phyloP scores from a whole-genome alignment of 23 tunicate genomes.

The Diplosoma virens region DNA sequence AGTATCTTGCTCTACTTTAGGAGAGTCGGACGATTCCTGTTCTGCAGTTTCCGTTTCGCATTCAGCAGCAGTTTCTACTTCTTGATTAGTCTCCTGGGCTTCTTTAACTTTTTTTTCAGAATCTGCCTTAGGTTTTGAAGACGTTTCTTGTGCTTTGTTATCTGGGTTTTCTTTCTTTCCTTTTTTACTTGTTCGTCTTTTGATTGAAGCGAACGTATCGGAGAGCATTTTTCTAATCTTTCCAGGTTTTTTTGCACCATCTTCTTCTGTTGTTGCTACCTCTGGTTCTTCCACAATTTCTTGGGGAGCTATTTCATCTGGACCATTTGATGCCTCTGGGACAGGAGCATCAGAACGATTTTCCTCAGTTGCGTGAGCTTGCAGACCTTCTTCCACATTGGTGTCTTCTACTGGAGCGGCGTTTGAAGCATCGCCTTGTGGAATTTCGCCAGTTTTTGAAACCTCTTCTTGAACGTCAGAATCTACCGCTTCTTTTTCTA shows the following conservation, averaged over 20 bases:
- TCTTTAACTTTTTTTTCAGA: background rate
- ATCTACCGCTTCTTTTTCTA: slow-evolving; percentile 13
- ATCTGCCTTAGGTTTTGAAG: background rate
- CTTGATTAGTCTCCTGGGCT: background rate
- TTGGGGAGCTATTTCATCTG: background rate
- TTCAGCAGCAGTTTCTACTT: background rate
- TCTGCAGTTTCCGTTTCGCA: no score
- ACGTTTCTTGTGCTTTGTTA: slow-evolving; percentile 30
- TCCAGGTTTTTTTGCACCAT: slow-evolving; percentile 31
- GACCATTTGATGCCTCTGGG: no score
- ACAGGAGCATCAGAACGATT: no score
- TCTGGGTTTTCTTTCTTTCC: slow-evolving; percentile 28
- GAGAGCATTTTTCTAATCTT: slow-evolving; percentile 39
- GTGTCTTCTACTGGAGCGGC: background rate
- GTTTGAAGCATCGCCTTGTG: slow-evolving; percentile 14
- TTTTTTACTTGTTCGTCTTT: slow-evolving; percentile 48
- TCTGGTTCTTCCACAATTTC: slow-evolving; percentile 1
- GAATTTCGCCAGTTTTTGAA: background rate
- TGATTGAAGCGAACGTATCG: slow-evolving; percentile 40
- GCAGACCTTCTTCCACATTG: background rate
- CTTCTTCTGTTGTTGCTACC: slow-evolving; percentile 9
- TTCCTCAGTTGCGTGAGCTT: background rate
- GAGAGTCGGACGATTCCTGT: no score
- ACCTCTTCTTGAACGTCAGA: background rate
- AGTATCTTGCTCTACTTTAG: no score